Base-by-base conservation (phyloP, 2,113 vertebrate species). In the Oceanodroma tethys region DNA sequence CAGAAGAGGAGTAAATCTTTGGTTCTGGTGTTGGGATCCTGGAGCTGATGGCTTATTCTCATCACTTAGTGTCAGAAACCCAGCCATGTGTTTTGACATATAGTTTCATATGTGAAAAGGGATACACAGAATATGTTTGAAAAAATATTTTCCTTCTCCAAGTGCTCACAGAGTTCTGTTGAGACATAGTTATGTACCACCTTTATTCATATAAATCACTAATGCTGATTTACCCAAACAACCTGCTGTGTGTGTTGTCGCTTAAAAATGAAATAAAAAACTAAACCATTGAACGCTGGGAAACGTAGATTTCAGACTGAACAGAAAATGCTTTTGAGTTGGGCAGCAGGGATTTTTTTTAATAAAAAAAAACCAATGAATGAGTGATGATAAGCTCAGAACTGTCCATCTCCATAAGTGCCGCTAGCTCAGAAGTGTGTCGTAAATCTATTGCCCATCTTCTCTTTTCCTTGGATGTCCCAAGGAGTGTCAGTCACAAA, bases 311-410 rank as follows among this genome's bases (percentile, higher is more conserved):
- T 68, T 56, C 56, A 85, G 74, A 79, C 27, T 45, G 83, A 93
- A 76, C 48, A 91, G 58, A 60, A 90, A 94, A 90, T 70, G 55
- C 52, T 79, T 82, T 53, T 36, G 26, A 56, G n/a, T 45, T 76
- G 93, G 88, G 52, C 83, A 94, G 74, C n/a, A 50, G 66, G 47
- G 88, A 30, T 73, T 71, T 84, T 74, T 88, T 63, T 42, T 10
- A 53, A 20, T 10, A 34, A 72, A 62, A 42, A 48, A 67, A 43
- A 4, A n/a, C n/a, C 47, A 74, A 50, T 6, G 36, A 90, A 27
- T 93, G 88, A 96, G 30, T 81, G 50, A 79, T 89, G 89, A 60
- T 92, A 81, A 92, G 50, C 79, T 88, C 71, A 75, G 62, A 96
- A 62, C 71, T 2, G 52, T 96, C 94, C 60, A 47, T 85, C 94